Base-by-base conservation (phyloP, 1,140 invertebrate species). In the Alviniconcha marisindica region DNA sequence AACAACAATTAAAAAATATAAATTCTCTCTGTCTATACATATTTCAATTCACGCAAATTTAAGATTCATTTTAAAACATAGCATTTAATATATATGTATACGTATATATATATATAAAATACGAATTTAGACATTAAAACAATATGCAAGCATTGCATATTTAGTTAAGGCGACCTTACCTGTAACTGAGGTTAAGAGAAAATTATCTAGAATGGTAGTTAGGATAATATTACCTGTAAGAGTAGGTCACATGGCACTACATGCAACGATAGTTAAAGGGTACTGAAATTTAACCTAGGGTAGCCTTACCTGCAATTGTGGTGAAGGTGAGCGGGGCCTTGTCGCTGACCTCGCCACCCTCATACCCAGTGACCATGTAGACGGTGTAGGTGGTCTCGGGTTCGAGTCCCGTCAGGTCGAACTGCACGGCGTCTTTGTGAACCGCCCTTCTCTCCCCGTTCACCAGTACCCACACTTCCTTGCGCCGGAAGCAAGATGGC, bases 401-500 rank as follows among this genome's bases (percentile, higher is more conserved):
- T 63, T 63, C 60, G 5, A 63, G 24, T 24, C 60, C 60, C 21
- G 60, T 63, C 7, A 63, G 4, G 60, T 10, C 60, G 28, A 63
- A 63, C 60, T 63, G 10, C 28, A 7, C 7, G 21, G 60, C 60
- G 60, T 63, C 60, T 31, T 63, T n/a, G 60, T 63, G 60, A 7
- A 63, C 60, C 60, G 60, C 21, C 60, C 60, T 63, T 24, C 7
- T 63, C 7, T 63, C 28, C 7, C 21, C 60, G 60, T n/a, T 48
- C 44, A 24, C 63, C 21, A 44, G 14, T 18, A 78, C 77, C 51
- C 48, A 78, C n/a, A 78, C 18, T 10, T 21, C 77, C 1, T 51
- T 56, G 54, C 77, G 77, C 10, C n/a, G 28, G 51, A 60, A 78
- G 36, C 77, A 78, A 14, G 40, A 28, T 12, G 77, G 77, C 33